Evolutionary conservation across 2,113 vertebrate genomes (phyloP).

Genomic region (Syrrhaptes paradoxus): DNA sequence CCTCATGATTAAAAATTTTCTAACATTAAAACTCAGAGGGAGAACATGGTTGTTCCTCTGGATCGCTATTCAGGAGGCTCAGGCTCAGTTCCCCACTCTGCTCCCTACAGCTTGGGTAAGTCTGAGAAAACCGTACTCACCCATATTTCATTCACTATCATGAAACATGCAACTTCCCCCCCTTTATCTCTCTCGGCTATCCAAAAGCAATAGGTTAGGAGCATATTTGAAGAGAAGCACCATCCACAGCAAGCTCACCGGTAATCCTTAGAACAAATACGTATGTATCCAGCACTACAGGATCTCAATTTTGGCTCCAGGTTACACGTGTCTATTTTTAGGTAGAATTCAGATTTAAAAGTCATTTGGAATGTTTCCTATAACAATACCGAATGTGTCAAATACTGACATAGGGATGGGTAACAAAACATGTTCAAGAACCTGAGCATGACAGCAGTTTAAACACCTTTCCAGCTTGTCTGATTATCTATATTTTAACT

Average conservation of each 20-base stretch:
- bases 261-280: neutral
- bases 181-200: neutral
- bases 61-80: neutral
- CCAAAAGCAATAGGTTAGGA: neutral
- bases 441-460: neutral
- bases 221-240: neutral
- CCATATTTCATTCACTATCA: neutral
- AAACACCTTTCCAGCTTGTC: neutral
- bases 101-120: neutral
- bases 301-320: neutral
- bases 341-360: neutral
- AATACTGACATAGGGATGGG: accelerated
- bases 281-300: accelerated
- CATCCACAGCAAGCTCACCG: neutral
- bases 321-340: neutral
- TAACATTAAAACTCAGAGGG: neutral
- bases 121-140: neutral
- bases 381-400: accelerated
- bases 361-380: neutral
- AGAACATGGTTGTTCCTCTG: neutral
- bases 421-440: neutral
- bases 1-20: neutral
- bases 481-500: neutral
- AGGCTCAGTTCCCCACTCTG: neutral
- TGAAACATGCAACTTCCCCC: neutral